phyloP scores from a whole-genome alignment of 1,140 invertebrate genomes.

The Habropoda laboriosa region DNA sequence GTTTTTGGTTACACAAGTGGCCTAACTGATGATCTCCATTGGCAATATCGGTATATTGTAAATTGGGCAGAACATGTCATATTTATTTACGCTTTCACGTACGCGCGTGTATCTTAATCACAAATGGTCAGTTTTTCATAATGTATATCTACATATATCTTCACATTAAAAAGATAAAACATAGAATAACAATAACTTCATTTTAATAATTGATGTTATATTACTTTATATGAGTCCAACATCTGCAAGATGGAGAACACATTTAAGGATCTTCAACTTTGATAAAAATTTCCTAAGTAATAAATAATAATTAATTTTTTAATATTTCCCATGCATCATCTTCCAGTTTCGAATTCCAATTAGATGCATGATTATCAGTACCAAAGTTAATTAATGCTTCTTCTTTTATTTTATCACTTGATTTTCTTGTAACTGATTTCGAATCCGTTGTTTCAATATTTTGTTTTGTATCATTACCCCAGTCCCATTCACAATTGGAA shows the following conservation, averaged over 20 bases:
- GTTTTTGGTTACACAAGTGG: too few relatives aligned
- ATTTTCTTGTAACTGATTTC: constrained; percentile 65
- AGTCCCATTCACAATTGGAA: constrained; percentile 72
- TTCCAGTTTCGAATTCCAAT: constrained; percentile 79
- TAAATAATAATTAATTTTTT: constrained; percentile 78
- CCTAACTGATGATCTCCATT: too few relatives aligned
- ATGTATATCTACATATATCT: constrained; percentile 5
- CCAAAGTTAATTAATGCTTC: constrained; percentile 82
- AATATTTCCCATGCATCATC: constrained; percentile 84
- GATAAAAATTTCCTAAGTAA: constrained; percentile 37
- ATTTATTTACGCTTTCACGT: constrained; percentile 7
- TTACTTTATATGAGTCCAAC: constrained; percentile 39
- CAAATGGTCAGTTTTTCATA: constrained; percentile 3
- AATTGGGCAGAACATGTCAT: neutral
- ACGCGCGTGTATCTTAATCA: neutral
- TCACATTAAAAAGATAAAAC: neutral
- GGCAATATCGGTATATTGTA: too few relatives aligned
- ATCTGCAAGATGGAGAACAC: constrained; percentile 11
- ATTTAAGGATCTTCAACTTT: constrained; percentile 23
- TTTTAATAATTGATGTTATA: constrained; percentile 29
- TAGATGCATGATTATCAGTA: constrained; percentile 76
- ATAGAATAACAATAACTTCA: constrained; percentile 42
- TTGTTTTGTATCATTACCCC: constrained; percentile 65
- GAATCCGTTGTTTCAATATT: constrained; percentile 57
- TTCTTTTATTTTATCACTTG: constrained; percentile 75